Evolutionary conservation across 2,113 vertebrate species (phyloP).

Genomic region (Lates calcarifer): DNA sequence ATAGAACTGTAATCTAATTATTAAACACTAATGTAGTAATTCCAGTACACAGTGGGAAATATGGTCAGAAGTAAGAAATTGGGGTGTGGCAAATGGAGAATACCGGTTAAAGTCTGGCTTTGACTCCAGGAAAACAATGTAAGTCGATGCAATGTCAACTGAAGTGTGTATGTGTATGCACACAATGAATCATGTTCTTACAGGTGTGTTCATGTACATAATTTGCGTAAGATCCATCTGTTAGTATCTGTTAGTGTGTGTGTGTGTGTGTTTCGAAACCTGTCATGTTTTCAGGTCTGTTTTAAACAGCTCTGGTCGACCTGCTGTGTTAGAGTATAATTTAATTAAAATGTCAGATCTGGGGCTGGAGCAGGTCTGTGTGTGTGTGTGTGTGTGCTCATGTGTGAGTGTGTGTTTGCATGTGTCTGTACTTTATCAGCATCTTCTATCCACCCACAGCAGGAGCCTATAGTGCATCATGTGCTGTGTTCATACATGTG

Average conservation of each 20-base stretch:
- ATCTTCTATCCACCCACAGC: not conserved
- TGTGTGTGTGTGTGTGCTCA: slow-evolving; percentile 19
- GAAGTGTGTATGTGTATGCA: not conserved
- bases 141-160: not conserved
- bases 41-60: not conserved
- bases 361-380: not conserved
- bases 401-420: not conserved
- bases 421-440: not conserved
- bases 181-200: not conserved
- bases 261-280: slow-evolving; percentile 9
- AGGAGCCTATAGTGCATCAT: not conserved
- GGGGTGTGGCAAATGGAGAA: not conserved
- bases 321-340: slow-evolving; percentile 72
- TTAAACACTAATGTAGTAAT: not conserved
- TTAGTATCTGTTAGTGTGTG: slow-evolving; percentile 1
- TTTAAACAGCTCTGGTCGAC: slow-evolving; percentile 62
- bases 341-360: slow-evolving; percentile 72
- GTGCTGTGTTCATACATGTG: not conserved
- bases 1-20: too few species aligned
- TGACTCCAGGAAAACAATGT: not conserved
- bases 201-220: not conserved
- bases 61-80: not conserved
- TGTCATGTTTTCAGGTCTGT: slow-evolving; percentile 61
- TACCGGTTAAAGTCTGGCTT: not conserved
- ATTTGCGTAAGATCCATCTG: not conserved